Evolutionary conservation across 2,113 vertebrate species (phyloP).

Genomic region (Glaucidium brasilianum): DNA sequence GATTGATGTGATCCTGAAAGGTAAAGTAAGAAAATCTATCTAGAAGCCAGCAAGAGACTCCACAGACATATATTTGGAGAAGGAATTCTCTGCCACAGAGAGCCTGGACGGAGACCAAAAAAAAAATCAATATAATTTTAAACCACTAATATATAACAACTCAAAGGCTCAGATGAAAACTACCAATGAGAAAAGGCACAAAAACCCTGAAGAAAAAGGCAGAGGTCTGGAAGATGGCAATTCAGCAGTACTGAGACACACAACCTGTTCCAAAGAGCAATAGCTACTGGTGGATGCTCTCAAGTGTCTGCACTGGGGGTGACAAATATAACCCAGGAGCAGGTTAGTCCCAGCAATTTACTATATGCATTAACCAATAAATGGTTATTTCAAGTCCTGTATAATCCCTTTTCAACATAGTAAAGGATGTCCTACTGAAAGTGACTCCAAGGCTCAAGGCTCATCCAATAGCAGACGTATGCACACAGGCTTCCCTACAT

Average conservation of each 20-base stretch:
- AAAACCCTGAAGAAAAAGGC: not conserved
- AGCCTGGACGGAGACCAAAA: accelerated
- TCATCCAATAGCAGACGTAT: not conserved
- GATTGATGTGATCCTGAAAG: not conserved
- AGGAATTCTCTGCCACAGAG: not conserved
- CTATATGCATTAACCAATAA: not conserved
- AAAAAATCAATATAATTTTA: not conserved
- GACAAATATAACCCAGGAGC: not conserved
- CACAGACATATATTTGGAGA: not conserved
- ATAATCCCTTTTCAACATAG: not conserved
- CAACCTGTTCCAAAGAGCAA: not conserved
- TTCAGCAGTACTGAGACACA: not conserved
- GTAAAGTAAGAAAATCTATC: not conserved
- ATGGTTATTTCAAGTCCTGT: not conserved
- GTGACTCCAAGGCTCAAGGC: not conserved
- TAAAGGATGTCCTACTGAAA: not conserved
- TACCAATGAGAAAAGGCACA: not conserved
- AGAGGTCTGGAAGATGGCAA: not conserved
- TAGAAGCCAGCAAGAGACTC: not conserved
- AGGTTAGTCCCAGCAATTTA: not conserved
- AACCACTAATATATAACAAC: not conserved
- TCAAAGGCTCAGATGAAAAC: not conserved
- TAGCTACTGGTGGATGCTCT: not conserved
- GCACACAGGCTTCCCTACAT: not conserved
- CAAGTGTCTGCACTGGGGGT: not conserved